These are phyloP conservation scores for Avahi laniger DNA, from an alignment of 2,797 vertebrate genomes.

Conservation along the genomic window DNA sequence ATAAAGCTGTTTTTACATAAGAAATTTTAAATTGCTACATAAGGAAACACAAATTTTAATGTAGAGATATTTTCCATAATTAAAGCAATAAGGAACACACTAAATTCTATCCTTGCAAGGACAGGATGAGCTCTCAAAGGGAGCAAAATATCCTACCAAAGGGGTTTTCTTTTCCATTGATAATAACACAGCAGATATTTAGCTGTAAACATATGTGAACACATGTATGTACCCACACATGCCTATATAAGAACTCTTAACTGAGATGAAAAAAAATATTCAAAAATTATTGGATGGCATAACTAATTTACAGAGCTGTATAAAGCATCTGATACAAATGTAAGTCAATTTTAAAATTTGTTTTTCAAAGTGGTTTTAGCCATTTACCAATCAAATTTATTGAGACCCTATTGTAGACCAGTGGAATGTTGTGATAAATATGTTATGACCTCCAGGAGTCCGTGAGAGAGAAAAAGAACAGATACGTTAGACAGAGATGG, in stretches of 20 bases:
- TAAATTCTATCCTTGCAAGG: not conserved
- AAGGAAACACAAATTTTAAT: slow-evolving; percentile 3
- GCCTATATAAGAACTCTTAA: not conserved
- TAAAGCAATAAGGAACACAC: not conserved
- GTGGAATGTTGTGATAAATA: not conserved
- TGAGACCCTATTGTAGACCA: not conserved
- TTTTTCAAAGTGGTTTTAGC: not conserved
- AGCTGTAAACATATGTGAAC: no score
- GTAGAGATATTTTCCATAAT: not conserved
- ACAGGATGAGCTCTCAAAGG: not conserved
- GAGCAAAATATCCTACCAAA: not conserved
- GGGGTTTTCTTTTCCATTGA: not conserved
- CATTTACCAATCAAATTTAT: not conserved
- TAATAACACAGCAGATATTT: not conserved
- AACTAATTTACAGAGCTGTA: slow-evolving; percentile 19
- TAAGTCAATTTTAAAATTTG: not conserved
- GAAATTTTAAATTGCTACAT: not conserved
- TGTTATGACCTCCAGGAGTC: not conserved
- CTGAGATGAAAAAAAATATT: not conserved
- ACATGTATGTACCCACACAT: no score
- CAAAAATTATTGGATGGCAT: not conserved
- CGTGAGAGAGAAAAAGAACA: slow-evolving; percentile 10
- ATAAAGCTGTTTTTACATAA: not conserved
- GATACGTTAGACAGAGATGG: not conserved
- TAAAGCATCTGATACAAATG: not conserved